phyloP scores from a whole-genome alignment of 1,140 invertebrate genomes.

The Frieseomelitta varia region DNA sequence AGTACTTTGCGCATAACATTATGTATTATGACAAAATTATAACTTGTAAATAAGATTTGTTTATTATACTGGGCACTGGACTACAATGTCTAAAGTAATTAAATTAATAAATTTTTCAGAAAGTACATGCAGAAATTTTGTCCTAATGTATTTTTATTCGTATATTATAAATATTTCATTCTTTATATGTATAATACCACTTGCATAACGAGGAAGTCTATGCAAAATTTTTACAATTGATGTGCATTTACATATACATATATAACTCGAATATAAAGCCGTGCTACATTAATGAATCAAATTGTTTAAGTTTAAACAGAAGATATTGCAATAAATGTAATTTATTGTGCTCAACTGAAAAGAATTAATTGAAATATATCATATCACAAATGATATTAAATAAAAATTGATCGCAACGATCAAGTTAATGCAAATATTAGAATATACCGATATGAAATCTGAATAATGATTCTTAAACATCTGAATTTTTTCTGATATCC shows the following conservation, averaged over 20 bases:
- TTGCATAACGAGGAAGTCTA: background rate
- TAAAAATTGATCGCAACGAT: slow-evolving; percentile 4
- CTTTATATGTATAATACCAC: background rate
- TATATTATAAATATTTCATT: slow-evolving; percentile 18
- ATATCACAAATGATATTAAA: slow-evolving; percentile 5
- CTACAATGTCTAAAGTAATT: slow-evolving; percentile 43
- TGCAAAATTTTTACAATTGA: slow-evolving; percentile 1
- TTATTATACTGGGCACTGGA: slow-evolving; percentile 48
- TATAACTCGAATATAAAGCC: background rate
- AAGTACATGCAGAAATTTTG: background rate
- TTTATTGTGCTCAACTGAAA: background rate
- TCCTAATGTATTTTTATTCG: background rate
- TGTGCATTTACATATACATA: background rate
- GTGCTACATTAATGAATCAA: background rate
- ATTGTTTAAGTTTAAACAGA: slow-evolving; percentile 1
- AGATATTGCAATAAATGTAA: background rate
- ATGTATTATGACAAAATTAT: slow-evolving; percentile 10
- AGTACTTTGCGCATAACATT: background rate
- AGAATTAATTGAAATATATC: background rate
- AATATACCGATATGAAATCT: background rate
- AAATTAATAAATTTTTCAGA: background rate
- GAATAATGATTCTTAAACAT: background rate
- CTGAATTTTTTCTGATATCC: background rate
- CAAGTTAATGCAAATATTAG: background rate
- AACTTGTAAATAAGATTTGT: slow-evolving; percentile 36